A percentile compares a stretch with the other conserved stretches of the same genome.
Evolutionary conservation across 1,140 invertebrate species (phyloP).

Genomic region (Lepidurus packardi): DNA sequence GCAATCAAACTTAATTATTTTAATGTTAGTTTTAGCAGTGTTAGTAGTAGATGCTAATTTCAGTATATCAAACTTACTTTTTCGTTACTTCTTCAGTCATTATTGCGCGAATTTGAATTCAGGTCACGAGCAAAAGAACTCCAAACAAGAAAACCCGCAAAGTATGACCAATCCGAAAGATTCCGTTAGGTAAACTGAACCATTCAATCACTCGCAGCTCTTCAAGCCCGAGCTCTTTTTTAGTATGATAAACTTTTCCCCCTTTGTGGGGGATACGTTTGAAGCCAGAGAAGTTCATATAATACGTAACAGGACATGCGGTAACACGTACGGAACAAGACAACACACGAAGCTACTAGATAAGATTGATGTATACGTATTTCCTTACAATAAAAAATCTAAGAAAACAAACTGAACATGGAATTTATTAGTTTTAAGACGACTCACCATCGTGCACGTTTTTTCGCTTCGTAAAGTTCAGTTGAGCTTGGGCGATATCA

Average conservation of each 20-base stretch:
- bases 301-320: neutral
- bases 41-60: too few species aligned
- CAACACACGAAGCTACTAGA: neutral
- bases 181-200: too few species aligned
- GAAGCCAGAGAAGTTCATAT: too few species aligned
- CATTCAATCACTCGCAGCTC: too few species aligned
- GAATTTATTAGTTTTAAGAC: neutral
- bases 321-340: neutral
- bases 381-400: neutral
- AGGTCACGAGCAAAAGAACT: neutral
- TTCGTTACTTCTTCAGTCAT: neutral
- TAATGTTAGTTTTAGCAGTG: too few species aligned
- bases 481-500: conserved; percentile 87
- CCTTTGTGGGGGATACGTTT: too few species aligned
- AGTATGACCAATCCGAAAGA: neutral
- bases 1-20: too few species aligned
- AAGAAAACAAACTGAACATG: neutral
- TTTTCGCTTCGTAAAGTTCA: conserved; percentile 59
- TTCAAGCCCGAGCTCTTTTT: too few species aligned
- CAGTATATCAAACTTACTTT: neutral
- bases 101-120: neutral
- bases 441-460: neutral
- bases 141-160: neutral
- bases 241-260: too few species aligned
- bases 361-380: neutral